Evolutionary conservation across 1,140 invertebrate genomes (phyloP), one percentile per base, ranked within the genome.

Genomic region (Sesamia nonagrioides): DNA sequence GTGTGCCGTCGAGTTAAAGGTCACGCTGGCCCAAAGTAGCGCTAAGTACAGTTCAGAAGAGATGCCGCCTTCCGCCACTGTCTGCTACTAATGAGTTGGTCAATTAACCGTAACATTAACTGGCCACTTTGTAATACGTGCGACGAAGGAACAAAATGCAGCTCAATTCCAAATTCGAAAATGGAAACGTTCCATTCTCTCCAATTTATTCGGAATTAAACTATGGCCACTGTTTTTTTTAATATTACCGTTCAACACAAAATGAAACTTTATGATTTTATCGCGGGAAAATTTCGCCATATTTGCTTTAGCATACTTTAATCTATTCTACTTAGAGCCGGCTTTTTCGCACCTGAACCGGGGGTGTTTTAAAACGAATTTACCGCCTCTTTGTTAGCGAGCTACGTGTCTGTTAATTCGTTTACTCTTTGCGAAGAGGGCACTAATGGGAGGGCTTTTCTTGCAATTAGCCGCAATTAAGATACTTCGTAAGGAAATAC

Each of bases 381-480:
- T 92, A 89, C 87, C 89, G 85, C 86, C 82, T 89, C 88, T 88
- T 86, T 86, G 87, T 85, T 85, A 84, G 76, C 78, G 83, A 84
- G 83, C 81, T 88, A 86, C 89, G 90, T 89, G 87, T 89, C 91
- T 91, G 88, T 89, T 93, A 92, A 93, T 93, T 91, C 90, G 89
- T 91, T 93, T 93, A 92, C 89, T 91, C 91, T 91, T 88, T 87
- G 86, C 86, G 81, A 85, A 83, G 81, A 82, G 81, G 80, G 80
- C 83, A 77, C 87, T 89, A 90, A 93, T 91, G 89, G 90, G 89
- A 82, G 83, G 86, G 88, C 88, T 91, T 90, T 91, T 91, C 92
- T 92, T 81, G 86, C 90, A 91, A 93, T 93, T 92, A 92, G 90
- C 90, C 88, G 80, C 88, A 92, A 92, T 93, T 92, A 93, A 92